Percentiles rank a stretch among this genome's conserved stretches.
Evolutionary conservation across 2,888 invertebrate genomes (phyloP).

Genomic region (Bombyx huttoni): DNA sequence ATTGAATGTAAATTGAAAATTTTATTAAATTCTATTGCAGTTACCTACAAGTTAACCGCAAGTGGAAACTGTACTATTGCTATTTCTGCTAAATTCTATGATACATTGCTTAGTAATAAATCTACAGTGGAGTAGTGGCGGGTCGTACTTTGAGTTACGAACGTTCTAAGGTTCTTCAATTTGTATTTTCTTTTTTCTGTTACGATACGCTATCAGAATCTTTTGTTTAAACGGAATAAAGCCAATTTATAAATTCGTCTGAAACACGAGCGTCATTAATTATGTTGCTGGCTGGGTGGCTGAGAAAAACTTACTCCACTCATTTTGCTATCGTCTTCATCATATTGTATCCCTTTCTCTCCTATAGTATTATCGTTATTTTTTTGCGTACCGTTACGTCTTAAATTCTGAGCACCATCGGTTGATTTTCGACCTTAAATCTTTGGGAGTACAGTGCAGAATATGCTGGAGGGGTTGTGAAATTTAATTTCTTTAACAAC

Average conservation of each 20-base stretch:
- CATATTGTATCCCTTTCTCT: conserved; percentile 48
- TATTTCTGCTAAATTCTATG: too few relatives aligned
- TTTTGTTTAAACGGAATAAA: conserved; percentile 62
- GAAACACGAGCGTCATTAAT: conserved; percentile 68
- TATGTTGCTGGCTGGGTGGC: conserved; percentile 73
- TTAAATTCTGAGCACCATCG: conserved; percentile 5
- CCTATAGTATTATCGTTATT: conserved; percentile 19
- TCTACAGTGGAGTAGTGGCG: too few relatives aligned
- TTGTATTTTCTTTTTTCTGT: too few relatives aligned
- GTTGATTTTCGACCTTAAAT: conserved; percentile 5
- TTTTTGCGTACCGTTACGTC: conserved; percentile 8
- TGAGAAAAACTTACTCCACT: conserved; percentile 71
- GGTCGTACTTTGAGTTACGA: too few relatives aligned
- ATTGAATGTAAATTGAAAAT: conserved; percentile 3
- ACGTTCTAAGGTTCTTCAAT: too few relatives aligned
- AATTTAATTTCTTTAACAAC: conserved; percentile 14
- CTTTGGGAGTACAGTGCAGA: conserved; percentile 6
- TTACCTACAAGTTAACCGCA: too few relatives aligned
- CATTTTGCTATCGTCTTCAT: conserved; percentile 67
- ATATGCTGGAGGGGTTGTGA: conserved; percentile 8
- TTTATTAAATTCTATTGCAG: neutral
- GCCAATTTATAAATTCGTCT: conserved; percentile 71
- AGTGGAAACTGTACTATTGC: too few relatives aligned
- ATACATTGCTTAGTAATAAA: too few relatives aligned
- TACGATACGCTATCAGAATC: conserved; percentile 34